Conservation (phyloP, 2,113 vertebrate species). For the Riparia riparia region DNA sequence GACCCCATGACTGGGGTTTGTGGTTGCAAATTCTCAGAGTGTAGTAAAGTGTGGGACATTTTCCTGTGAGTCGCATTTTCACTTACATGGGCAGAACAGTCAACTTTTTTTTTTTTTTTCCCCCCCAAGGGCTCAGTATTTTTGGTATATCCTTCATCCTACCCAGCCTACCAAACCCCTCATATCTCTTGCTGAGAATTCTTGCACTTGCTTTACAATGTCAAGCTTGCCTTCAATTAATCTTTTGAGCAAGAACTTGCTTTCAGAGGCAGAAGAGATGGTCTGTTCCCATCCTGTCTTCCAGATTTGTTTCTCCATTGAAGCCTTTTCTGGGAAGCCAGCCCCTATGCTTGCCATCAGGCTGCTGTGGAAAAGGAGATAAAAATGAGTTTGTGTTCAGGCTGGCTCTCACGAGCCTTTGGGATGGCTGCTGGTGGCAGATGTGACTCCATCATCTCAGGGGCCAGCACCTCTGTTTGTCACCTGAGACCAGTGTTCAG, state of each 20-base stretch:
- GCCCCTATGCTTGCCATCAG: fast-evolving
- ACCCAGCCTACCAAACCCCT: neutral
- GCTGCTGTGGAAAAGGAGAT: neutral
- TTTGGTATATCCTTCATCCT: neutral
- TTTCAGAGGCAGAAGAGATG: neutral
- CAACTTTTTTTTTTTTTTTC: neutral
- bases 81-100: neutral
- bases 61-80: neutral
- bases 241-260: neutral
- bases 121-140: neutral
- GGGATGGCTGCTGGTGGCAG: neutral
- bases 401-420: fast-evolving
- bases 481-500: neutral
- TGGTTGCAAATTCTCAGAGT: neutral
- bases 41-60: neutral
- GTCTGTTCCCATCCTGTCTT: fast-evolving
- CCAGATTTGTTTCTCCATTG: neutral
- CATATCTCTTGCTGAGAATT: neutral
- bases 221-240: neutral
- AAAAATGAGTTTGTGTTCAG: neutral
- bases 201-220: neutral
- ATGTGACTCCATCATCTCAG: neutral
- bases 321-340: neutral
- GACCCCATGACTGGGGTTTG: neutral
- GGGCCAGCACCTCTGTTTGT: neutral